Conservation (phyloP, 2,888 invertebrate species). For the Acronicta aceris region DNA sequence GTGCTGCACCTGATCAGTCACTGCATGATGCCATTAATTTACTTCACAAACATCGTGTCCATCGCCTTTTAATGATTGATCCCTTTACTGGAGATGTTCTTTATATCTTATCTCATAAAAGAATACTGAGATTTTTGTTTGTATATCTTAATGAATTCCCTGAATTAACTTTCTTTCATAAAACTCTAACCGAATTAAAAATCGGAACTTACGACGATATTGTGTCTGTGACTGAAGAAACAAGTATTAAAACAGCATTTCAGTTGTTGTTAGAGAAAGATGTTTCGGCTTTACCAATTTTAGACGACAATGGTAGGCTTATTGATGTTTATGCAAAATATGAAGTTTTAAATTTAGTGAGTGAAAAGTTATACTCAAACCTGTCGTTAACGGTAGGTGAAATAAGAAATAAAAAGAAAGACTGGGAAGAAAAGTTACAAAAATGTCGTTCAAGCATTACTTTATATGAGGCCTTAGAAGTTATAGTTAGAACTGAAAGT, state of each 20-base stretch:
- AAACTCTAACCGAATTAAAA: constrained; percentile 80
- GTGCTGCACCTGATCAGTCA: constrained; percentile 82
- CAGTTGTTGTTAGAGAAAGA: constrained; percentile 82
- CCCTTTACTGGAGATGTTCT: constrained; percentile 81
- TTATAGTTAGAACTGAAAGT: constrained; percentile 96
- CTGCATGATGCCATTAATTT: constrained; percentile 85
- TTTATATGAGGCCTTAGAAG: constrained; percentile 95
- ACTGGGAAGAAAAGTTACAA: constrained; percentile 97
- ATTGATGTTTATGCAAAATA: constrained; percentile 86
- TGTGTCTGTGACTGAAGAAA: constrained; percentile 78
- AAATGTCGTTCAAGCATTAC: constrained; percentile 96
- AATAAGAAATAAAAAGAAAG: constrained; percentile 96
- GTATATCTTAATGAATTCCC: constrained; percentile 87
- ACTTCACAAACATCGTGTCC: constrained; percentile 81
- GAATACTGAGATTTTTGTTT: constrained; percentile 84
- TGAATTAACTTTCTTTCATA: constrained; percentile 85
- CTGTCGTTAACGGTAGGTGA: constrained; percentile 95
- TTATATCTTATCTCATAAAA: constrained; percentile 84
- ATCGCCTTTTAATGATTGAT: constrained; percentile 83
- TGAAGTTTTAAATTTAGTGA: constrained; percentile 93
- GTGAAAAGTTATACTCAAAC: constrained; percentile 97
- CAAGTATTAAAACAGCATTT: constrained; percentile 82
- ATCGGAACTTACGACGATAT: constrained; percentile 85
- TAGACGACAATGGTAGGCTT: constrained; percentile 80
- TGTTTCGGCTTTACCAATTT: constrained; percentile 84